A percentile compares a stretch with the other conserved stretches of the same genome.
Conservation (phyloP, 2,113 vertebrate species). For the Atherinomorus stipes region DNA sequence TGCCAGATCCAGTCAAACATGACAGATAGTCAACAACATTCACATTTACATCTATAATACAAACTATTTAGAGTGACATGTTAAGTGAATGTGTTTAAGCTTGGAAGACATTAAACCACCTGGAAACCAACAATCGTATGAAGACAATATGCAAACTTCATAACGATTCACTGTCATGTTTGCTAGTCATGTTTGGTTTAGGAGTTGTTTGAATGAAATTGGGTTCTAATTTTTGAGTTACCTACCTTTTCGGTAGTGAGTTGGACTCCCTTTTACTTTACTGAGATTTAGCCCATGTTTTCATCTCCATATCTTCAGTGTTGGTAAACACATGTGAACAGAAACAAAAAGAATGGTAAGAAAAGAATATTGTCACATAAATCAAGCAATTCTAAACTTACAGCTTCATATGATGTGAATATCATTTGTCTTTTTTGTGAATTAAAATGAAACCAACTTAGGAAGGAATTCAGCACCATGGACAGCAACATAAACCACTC, state of each 20-base stretch:
- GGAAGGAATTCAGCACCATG: slow-evolving; percentile 51
- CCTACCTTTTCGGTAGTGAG: slow-evolving; percentile 37
- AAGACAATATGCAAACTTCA: neutral
- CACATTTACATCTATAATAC: too few species aligned
- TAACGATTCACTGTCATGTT: neutral
- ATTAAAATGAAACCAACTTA: neutral
- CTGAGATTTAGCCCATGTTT: slow-evolving; percentile 45
- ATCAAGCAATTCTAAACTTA: neutral
- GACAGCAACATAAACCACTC: slow-evolving; percentile 35
- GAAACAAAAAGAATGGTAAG: slow-evolving; percentile 21
- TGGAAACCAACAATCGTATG: neutral
- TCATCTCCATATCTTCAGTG: slow-evolving; percentile 12
- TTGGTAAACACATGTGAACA: slow-evolving; percentile 24
- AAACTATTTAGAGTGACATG: neutral
- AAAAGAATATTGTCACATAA: neutral
- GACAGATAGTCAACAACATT: too few species aligned
- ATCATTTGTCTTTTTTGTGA: neutral
- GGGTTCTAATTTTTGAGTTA: slow-evolving; percentile 2
- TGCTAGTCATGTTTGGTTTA: neutral
- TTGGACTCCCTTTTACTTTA: slow-evolving; percentile 22
- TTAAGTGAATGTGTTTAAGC: neutral
- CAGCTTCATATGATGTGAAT: neutral
- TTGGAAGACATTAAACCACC: neutral
- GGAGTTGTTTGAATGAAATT: neutral
- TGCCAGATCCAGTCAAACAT: too few species aligned